Conservation (phyloP, 1,140 invertebrate species). For the Ladona fulva region DNA sequence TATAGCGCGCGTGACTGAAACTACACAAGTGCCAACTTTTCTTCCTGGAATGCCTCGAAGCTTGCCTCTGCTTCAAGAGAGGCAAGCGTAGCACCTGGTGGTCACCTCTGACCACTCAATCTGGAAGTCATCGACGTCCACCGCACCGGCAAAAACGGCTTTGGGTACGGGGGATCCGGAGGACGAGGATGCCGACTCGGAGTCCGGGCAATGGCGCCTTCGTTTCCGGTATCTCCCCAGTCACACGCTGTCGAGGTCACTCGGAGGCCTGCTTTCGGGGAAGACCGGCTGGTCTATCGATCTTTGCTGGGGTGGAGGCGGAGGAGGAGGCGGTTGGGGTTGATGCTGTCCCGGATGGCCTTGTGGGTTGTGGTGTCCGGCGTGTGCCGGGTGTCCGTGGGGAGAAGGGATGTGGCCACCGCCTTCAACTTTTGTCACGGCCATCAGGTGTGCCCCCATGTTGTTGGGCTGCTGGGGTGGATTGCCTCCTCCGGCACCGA, state of each 20-base stretch:
- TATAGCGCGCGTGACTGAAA: no score
- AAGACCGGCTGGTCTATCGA: not conserved
- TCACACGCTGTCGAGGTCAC: not conserved
- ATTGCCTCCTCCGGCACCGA: not conserved
- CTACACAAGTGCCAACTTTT: no score
- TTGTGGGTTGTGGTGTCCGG: not conserved
- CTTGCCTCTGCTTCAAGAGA: not conserved
- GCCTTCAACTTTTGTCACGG: not conserved
- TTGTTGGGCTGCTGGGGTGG: not conserved
- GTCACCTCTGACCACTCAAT: not conserved
- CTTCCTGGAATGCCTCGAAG: no score
- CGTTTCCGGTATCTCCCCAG: not conserved
- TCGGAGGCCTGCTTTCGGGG: not conserved
- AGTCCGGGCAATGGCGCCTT: no score
- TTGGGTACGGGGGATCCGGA: not conserved
- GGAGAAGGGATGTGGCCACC: not conserved
- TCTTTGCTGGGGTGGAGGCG: not conserved
- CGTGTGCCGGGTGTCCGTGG: conserved; percentile 13
- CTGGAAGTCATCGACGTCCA: not conserved
- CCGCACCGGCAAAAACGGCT: not conserved
- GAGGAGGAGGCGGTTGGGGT: conserved; percentile 6
- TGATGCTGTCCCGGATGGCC: conserved; percentile 22
- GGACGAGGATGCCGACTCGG: not conserved
- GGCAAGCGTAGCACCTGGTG: not conserved
- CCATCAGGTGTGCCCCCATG: not conserved